Evolutionary conservation across 2,113 vertebrate genomes (phyloP).

Genomic region (Pardalotus punctatus): DNA sequence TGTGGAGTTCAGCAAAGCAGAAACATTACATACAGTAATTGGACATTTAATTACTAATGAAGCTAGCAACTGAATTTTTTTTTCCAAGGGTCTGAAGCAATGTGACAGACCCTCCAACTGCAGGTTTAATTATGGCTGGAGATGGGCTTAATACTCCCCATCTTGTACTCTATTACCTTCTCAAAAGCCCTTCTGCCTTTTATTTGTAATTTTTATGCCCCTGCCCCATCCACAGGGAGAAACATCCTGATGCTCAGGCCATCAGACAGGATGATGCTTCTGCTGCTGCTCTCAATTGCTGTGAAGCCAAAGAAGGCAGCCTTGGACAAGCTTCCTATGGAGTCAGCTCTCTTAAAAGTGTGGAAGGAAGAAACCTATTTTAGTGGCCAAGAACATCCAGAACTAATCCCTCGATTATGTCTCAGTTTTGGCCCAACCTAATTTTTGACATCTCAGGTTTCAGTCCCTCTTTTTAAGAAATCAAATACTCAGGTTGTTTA

Average conservation of each 20-base stretch:
- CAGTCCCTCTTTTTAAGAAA: neutral
- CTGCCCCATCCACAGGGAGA: neutral
- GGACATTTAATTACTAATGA: conserved; percentile 76
- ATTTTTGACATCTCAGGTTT: neutral
- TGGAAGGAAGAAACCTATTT: neutral
- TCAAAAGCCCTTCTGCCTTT: conserved; percentile 51
- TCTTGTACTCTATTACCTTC: conserved; percentile 42
- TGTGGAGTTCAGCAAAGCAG: conserved; percentile 75
- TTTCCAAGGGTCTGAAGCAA: conserved; percentile 67
- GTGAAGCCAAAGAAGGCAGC: neutral
- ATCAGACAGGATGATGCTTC: neutral
- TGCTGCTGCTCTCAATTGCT: neutral
- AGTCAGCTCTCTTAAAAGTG: neutral
- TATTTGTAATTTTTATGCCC: conserved; percentile 36
- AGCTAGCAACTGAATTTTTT: conserved; percentile 61
- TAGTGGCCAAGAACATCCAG: neutral
- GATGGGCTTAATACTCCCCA: conserved; percentile 55
- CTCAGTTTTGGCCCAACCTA: neutral
- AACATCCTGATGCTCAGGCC: neutral
- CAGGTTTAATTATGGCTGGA: conserved; percentile 61
- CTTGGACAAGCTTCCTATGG: neutral
- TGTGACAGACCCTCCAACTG: conserved; percentile 66
- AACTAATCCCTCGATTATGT: neutral
- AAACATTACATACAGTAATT: conserved; percentile 76
- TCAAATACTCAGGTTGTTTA: neutral